These are phyloP conservation scores for Pristionchus entomophagus DNA, from an alignment of 2,888 invertebrate genomes.

Conservation along the genomic window DNA sequence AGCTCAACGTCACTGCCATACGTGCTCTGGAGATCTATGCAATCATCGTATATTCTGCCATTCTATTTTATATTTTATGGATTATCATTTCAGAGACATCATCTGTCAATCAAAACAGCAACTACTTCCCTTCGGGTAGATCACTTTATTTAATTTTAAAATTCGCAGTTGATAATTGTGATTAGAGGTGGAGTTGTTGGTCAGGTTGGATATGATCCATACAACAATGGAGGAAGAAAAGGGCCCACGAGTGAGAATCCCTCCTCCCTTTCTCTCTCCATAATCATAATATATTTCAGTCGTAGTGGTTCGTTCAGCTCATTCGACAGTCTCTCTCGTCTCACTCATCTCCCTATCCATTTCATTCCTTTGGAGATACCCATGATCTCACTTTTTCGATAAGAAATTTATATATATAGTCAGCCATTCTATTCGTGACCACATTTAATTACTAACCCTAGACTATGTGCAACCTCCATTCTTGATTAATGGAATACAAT, in stretches of 20 bases:
- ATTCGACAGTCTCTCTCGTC: not conserved
- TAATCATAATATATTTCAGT: not conserved
- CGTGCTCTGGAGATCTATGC: not conserved
- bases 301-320: not conserved
- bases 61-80: not conserved
- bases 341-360: not conserved
- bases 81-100: not conserved
- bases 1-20: not conserved
- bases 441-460: no score
- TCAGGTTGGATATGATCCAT: not conserved
- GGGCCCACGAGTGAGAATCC: not conserved
- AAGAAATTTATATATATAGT: no score
- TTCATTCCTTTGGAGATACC: not conserved
- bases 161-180: not conserved
- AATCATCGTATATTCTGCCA: not conserved
- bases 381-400: not conserved
- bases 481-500: no score
- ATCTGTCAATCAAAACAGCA: not conserved
- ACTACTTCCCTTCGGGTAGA: not conserved
- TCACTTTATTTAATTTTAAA: not conserved
- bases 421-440: no score
- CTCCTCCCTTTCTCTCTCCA: not conserved
- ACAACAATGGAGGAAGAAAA: not conserved
- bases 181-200: not conserved
- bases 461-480: no score